Conservation (phyloP, 2,113 vertebrate genomes). For the Stegastes partitus region DNA sequence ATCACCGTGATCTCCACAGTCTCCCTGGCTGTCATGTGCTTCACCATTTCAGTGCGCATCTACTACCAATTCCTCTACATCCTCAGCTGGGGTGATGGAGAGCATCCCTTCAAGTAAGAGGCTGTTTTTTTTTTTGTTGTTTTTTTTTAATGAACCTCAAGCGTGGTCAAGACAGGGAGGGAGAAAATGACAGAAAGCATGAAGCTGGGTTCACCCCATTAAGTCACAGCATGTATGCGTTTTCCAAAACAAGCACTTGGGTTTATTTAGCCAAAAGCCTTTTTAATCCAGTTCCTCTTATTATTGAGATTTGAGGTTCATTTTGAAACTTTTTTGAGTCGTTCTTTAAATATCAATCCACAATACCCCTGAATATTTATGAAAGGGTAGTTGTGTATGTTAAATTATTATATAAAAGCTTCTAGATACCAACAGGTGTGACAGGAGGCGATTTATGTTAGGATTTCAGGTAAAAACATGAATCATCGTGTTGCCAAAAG, state of each 20-base stretch:
- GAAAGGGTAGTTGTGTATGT: too few relatives aligned
- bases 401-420: too few relatives aligned
- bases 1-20: constrained; percentile 88
- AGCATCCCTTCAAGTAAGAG: constrained; percentile 91
- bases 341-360: too few relatives aligned
- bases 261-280: constrained; percentile 4
- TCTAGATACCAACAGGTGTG: too few relatives aligned
- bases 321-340: background rate
- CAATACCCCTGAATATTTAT: too few relatives aligned
- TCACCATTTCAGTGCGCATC: constrained; percentile 90
- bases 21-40: constrained; percentile 86
- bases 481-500: too few relatives aligned
- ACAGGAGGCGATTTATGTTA: too few relatives aligned
- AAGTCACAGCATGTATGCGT: constrained; percentile 1
- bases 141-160: background rate
- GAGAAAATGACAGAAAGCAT: background rate
- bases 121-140: background rate
- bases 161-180: background rate
- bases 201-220: background rate
- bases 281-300: background rate
- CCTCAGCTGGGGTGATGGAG: constrained; percentile 85
- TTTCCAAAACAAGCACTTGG: background rate
- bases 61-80: constrained; percentile 86
- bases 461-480: too few relatives aligned
- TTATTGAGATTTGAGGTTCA: too few relatives aligned